Evolutionary conservation across 2,888 invertebrate genomes (phyloP).

Genomic region (Pemphredon lugubris): DNA sequence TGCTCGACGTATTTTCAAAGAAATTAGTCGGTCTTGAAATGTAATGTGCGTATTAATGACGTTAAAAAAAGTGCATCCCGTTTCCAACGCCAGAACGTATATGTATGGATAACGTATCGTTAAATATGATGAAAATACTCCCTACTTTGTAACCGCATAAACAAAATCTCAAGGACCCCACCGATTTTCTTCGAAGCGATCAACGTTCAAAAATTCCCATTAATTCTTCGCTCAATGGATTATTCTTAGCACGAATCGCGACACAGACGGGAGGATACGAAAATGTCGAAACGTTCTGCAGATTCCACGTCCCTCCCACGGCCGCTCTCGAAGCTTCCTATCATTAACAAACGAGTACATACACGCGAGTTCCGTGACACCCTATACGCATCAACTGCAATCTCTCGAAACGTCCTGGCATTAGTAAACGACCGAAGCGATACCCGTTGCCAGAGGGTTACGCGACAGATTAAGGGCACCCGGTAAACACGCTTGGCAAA

Average conservation of each 20-base stretch:
- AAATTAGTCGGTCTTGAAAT: background rate
- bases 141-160: too few species aligned
- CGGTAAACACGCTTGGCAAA: slow-evolving; percentile 70
- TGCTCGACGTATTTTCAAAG: background rate
- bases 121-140: too few species aligned
- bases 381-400: slow-evolving; percentile 7
- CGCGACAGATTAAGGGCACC: slow-evolving; percentile 66
- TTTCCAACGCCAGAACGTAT: too few species aligned
- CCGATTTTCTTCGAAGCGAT: too few species aligned
- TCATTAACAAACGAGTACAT: slow-evolving; percentile 25
- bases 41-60: slow-evolving; percentile 19
- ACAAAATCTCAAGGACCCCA: too few species aligned
- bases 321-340: slow-evolving; percentile 4
- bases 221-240: too few species aligned
- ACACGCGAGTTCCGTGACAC: background rate
- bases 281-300: background rate
- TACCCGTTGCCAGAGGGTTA: slow-evolving; percentile 32
- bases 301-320: background rate
- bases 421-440: slow-evolving; percentile 33
- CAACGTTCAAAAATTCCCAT: too few species aligned
- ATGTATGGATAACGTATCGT: too few species aligned
- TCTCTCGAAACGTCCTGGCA: slow-evolving; percentile 29
- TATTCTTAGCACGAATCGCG: too few species aligned
- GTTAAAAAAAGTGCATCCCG: too few species aligned
- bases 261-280: too few species aligned